Base-by-base conservation (phyloP, 1,140 invertebrate genomes). In the Bombus waltoni region DNA sequence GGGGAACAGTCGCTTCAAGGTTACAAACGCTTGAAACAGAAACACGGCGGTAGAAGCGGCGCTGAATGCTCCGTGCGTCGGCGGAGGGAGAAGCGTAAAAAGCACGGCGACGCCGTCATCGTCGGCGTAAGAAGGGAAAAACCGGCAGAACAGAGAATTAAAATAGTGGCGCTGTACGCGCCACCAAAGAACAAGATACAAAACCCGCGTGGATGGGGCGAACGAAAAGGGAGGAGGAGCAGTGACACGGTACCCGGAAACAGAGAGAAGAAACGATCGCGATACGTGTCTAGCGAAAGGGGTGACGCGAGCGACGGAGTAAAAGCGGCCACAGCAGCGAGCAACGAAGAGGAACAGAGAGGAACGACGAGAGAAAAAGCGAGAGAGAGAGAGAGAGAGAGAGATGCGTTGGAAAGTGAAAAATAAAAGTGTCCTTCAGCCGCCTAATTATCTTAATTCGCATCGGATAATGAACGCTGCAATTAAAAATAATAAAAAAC, bases 361-460 rank as follows among this genome's bases (percentile, higher is more conserved):
- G 9, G 4, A 32, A 5, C 8, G 13, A 10, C 0, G 35, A 62
- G 28, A 9, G 44, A 13, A 44, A 22, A n/a, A 74, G 15, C 32
- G 32, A 44, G 35, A 47, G 57, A 57, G 44, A 42, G 32, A 81
- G 15, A 80, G 35, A 62, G 22, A 65, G 18, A 25, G 57, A 72
- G 10, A 35, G 65, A 38, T 72, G 18, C 18, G 35, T 75, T 40
- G 62, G 9, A 74, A 42, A 81, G 76, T n/a, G 85, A 76, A 86
- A 90, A 91, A 92, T 92, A 88, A 91, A 89, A 90, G 83, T 85
- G 73, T 80, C 80, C 59, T 84, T 85, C 40, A 75, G 32, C 62
- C 71, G 84, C 79, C 78, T 92, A 92, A 92, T 92, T 91, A 91
- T 91, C 81, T 88, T 88, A 84, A 88, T 88, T 90, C 88, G 80